These are phyloP conservation scores for Paracentrotus lividus DNA, from an alignment of 53 echinoderm and acorn worm species.

Conservation along the genomic window DNA sequence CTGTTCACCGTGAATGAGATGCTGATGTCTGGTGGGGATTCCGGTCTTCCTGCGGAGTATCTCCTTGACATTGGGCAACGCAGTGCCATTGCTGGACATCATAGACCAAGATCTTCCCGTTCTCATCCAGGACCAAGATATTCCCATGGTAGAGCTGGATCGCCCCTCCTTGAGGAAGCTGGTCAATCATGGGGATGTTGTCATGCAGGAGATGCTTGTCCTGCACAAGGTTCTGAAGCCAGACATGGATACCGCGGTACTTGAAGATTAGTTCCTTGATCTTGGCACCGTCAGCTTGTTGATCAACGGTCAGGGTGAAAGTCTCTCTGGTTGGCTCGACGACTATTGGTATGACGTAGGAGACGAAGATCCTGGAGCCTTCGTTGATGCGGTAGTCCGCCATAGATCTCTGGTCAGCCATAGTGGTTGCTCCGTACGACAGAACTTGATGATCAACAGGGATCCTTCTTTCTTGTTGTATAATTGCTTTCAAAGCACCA, in stretches of 20 bases:
- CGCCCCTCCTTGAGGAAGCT: conserved; percentile 17
- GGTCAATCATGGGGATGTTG: conserved; percentile 1
- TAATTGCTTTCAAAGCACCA: conserved; percentile 27
- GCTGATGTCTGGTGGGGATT: conserved; percentile 42
- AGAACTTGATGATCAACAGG: conserved; percentile 58
- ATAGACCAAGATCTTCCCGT: conserved; percentile 27
- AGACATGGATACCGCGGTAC: conserved; percentile 47
- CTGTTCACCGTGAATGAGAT: conserved; percentile 47
- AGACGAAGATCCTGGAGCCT: conserved; percentile 50
- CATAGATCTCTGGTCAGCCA: conserved; percentile 35
- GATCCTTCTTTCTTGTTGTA: conserved; percentile 34
- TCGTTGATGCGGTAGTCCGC: conserved; percentile 59
- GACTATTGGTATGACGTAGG: conserved; percentile 35
- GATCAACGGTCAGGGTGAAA: conserved; percentile 26
- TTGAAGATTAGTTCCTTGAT: conserved; percentile 51
- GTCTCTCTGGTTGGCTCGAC: conserved; percentile 53
- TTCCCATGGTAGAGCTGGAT: conserved; percentile 28
- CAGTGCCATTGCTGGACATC: conserved; percentile 67
- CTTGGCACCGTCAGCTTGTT: background rate
- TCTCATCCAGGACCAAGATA: conserved; percentile 42
- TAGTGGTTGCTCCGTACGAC: conserved; percentile 37
- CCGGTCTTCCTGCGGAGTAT: conserved; percentile 22
- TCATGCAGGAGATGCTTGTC: conserved; percentile 31
- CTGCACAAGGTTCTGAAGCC: conserved; percentile 46
- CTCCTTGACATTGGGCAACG: conserved; percentile 66